phyloP scores from a whole-genome alignment of 2,888 invertebrate species.

The Drosophila nr. perissopoda region DNA sequence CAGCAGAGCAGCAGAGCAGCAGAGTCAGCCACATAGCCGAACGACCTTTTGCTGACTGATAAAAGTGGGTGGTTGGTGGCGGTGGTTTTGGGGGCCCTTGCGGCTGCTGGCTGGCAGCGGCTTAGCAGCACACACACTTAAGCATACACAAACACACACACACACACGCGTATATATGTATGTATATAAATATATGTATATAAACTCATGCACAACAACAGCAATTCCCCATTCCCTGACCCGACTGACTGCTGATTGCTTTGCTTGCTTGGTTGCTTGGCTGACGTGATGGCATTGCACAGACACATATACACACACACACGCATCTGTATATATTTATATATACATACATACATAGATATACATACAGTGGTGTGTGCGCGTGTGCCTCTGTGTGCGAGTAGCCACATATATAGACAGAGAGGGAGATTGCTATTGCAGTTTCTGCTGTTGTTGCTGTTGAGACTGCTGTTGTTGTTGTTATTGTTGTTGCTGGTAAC shows the following conservation, averaged over 20 bases:
- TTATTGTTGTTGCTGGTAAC: slow-evolving; percentile 52
- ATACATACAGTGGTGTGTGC: slow-evolving; percentile 11
- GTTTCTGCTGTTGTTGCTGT: slow-evolving; percentile 27
- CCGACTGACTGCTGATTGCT: slow-evolving; percentile 80
- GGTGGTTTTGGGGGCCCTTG: slow-evolving; percentile 47
- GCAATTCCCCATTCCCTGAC: slow-evolving; percentile 67
- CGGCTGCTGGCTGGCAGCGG: slow-evolving; percentile 63
- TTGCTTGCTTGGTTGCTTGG: slow-evolving; percentile 72
- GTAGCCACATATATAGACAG: slow-evolving; percentile 32
- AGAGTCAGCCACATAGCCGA: slow-evolving; percentile 64
- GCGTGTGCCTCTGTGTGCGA: slow-evolving; percentile 34
- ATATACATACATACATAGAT: slow-evolving; percentile 11
- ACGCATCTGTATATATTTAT: slow-evolving; percentile 12
- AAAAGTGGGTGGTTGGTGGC: slow-evolving; percentile 71
- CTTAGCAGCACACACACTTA: slow-evolving; percentile 57
- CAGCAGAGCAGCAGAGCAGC: slow-evolving; percentile 10
- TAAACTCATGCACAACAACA: slow-evolving; percentile 55
- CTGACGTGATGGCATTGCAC: slow-evolving; percentile 79
- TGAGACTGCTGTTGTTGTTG: slow-evolving; percentile 31
- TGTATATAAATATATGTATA: slow-evolving; percentile 28
- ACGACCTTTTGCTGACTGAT: slow-evolving; percentile 80
- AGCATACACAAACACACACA: slow-evolving; percentile 30
- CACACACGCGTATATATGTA: slow-evolving; percentile 14
- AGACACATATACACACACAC: slow-evolving; percentile 42
- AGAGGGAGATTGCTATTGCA: slow-evolving; percentile 30